Evolutionary conservation across 2,888 invertebrate genomes (phyloP), one percentile per base, ranked within the genome.

Genomic region (Laothoe populi): DNA sequence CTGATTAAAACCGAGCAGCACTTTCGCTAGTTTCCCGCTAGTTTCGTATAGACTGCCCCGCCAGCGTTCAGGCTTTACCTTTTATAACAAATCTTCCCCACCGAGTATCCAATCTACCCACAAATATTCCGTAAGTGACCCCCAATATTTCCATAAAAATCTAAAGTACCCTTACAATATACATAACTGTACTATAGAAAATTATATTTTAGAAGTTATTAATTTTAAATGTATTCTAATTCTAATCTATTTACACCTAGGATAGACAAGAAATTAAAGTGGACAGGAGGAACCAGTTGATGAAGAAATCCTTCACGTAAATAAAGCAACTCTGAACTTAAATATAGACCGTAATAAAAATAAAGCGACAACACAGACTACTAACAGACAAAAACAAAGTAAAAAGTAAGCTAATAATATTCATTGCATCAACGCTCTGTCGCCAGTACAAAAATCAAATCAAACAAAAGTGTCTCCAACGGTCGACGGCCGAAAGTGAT

Each of bases 401-500:
- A 53, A 35, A 4, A 31, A 10, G 1, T 44, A 44, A 44, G 44
- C 44, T 16, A 44, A 1, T 38, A 48, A 1, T 24, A 26, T 31
- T 19, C 19, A 11, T 31, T 31, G 53, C 53, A 31, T 11, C 35
- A 35, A 53, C 31, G 19, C 11, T 19, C 10, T 26, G 49, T 31
- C 49, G 31, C 24, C n/a, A n/a, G 13, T 19, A 16, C 16, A 26
- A 53, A 11, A 53, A 19, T 11, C 19, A 44, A 44, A 44, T 44
- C 44, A 44, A 44, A 44, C 42, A 44, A 44, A 44, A 44, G 44
- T 44, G 44, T 44, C 31, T 10, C 16, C 53, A 35, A 31, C 53
- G 53, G 53, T 53, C 19, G 35, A 19, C 19, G 35, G 35, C 35
- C 31, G 35, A 31, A 46, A 31, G 53, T 35, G 53, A 53, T 53